Conservation (phyloP, 1,140 invertebrate species). For the honey bee (Apis mellifera) region Amel_HAv3.1 CM009941.2:14269501-14270000, state of each 20-base stretch:
- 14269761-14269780: neutral
- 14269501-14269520: no score
- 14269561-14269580: no score
- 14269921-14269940: constrained; percentile 41
- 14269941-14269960: constrained; percentile 42
- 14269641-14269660: neutral
- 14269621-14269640: no score
- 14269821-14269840: constrained; percentile 1
- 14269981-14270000: constrained; percentile 22
- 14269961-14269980: constrained; percentile 18
- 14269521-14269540: neutral
- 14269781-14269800: neutral
- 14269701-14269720: constrained; percentile 60
- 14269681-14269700: neutral
- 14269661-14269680: neutral
- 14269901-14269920: constrained; percentile 48
- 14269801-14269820: constrained; percentile 5
- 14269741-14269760: neutral
- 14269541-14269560: no score
- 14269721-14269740: neutral
- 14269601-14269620: no score
- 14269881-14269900: constrained; percentile 52
- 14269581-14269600: no score
- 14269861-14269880: constrained; percentile 59
- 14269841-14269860: constrained; percentile 49